Base-by-base conservation (phyloP, 2,888 invertebrate species). In the Agonum fuliginosum region DNA sequence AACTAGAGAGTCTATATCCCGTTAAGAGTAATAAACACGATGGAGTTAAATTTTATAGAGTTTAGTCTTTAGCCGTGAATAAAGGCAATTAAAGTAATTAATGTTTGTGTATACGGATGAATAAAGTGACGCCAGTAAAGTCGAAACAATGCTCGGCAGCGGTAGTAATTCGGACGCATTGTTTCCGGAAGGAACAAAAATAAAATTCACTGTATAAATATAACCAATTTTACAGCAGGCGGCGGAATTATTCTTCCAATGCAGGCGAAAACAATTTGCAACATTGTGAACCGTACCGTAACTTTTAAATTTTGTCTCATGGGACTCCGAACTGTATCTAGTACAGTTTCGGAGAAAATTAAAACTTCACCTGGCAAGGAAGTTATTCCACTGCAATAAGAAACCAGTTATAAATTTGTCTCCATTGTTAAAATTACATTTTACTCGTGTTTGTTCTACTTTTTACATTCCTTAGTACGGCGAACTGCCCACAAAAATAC, bases 1-100 rank as follows among this genome's bases (percentile, higher is more conserved):
- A 5, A n/a, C 17, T 27, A 54, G 22, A 22, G 12, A 22, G 4
- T 34, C 34, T 24, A 22, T 62, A 30, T 67, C 4, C 46, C 12
- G 71, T 43, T 58, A 62, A 58, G 12, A 73, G 73, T 73, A 62
- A 73, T 73, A 73, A 73, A 73, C 73, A 73, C 27, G 62, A 73
- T 62, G 73, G 62, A 58, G 73, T 62, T 58, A 62, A 73, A 73
- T 73, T 73, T 73, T 73, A 73, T 73, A 73, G 73, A 73, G 37
- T 73, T 73, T 73, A 73, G 67, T 75, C 75, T 48, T 75, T 67
- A 75, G 48, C 75, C 17, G 22, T 75, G 67, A 75, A 75, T 75
- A 75, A 75, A 75, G 67, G 43, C 62, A 73, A 73, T 73, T 73
- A 73, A 73, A 73, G 75, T 67, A 67, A 75, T 75, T 75, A 75